Evolutionary conservation across 2,113 vertebrate species (phyloP).

Genomic region (Syrmaticus mikado): DNA sequence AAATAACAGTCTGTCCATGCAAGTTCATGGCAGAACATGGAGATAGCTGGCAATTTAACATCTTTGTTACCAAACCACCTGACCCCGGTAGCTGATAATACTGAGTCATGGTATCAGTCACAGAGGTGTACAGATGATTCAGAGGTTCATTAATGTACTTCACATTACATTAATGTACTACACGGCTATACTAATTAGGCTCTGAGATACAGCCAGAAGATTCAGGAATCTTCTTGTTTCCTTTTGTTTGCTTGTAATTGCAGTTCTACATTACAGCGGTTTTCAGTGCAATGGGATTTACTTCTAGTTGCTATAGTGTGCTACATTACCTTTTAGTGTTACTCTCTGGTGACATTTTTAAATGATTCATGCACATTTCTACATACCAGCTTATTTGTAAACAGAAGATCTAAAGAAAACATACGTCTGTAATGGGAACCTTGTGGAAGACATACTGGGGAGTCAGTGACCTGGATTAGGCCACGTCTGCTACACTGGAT

Average conservation of each 20-base stretch:
- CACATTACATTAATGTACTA: constrained; percentile 15
- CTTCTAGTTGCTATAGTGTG: constrained; percentile 17
- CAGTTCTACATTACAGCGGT: constrained; percentile 30
- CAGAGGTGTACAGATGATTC: constrained; percentile 63
- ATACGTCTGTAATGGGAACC: not conserved
- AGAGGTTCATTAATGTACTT: constrained; percentile 50
- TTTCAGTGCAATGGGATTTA: constrained; percentile 11
- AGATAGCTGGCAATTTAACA: not conserved
- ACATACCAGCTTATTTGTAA: constrained; percentile 23
- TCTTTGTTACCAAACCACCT: constrained; percentile 22
- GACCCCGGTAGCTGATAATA: not conserved
- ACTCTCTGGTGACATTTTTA: constrained; percentile 31
- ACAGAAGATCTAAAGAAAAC: not conserved
- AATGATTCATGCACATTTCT: constrained; percentile 32
- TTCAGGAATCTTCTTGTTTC: constrained; percentile 41
- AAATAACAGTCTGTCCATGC: not conserved
- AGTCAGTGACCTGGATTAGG: rapidly evolving
- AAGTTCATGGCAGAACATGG: not conserved
- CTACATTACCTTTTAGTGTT: constrained; percentile 40
- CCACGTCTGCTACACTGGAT: not conserved
- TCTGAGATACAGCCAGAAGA: not conserved
- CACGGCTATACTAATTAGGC: constrained; percentile 30
- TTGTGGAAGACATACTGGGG: not conserved
- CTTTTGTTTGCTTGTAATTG: constrained; percentile 51
- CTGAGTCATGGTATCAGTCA: constrained; percentile 64